Evolutionary conservation across 2,113 vertebrate genomes (phyloP).

Genomic region (Cygnus buccinator): DNA sequence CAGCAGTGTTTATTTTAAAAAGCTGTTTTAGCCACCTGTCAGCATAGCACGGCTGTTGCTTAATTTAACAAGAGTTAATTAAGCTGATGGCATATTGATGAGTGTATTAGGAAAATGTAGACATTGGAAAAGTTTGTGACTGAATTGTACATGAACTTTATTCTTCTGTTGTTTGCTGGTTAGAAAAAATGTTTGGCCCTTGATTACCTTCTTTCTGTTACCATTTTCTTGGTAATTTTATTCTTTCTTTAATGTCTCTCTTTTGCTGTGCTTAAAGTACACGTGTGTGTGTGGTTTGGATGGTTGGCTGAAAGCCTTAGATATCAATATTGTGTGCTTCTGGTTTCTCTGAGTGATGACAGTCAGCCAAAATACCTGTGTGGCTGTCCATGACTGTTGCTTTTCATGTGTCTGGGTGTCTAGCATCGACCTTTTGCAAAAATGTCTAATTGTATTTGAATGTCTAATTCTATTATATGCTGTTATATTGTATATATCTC

Average conservation of each 20-base stretch:
- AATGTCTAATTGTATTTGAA: neutral
- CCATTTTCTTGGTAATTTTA: neutral
- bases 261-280: neutral
- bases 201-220: neutral
- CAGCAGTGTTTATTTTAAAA: neutral
- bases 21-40: neutral
- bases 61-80: neutral
- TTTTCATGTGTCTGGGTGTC: neutral
- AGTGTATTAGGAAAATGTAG: neutral
- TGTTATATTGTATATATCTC: neutral
- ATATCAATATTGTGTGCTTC: neutral
- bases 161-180: neutral
- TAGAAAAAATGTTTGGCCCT: neutral
- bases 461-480: too few relatives aligned
- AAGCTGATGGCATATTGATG: neutral
- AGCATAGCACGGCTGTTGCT: neutral
- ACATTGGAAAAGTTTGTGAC: neutral
- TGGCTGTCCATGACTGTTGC: neutral
- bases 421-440: neutral
- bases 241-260: neutral
- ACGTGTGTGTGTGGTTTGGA: fast-evolving
- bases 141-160: neutral
- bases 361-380: neutral
- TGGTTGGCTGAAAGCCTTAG: neutral
- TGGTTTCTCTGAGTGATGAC: neutral